Percentiles rank a stretch among this genome's conserved stretches.
Conservation (phyloP, 2,797 vertebrate genomes). For the Sparidentex hasta region DNA sequence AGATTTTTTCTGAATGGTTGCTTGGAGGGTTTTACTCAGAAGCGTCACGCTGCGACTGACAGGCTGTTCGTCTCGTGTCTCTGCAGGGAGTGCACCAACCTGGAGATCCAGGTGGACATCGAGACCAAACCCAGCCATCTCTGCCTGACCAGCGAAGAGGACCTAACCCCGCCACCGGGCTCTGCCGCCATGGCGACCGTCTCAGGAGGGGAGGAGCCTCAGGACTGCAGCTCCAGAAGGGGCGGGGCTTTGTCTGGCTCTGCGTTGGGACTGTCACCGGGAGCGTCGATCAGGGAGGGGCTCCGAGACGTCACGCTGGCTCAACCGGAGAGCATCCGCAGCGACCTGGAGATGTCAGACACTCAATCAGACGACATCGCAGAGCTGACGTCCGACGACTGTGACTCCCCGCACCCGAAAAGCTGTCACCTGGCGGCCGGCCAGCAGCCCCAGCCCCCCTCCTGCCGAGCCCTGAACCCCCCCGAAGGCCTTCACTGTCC, state of each 20-base stretch:
- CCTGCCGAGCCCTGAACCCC: slow-evolving; percentile 81
- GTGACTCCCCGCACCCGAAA: slow-evolving; percentile 91
- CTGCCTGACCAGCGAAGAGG: slow-evolving; percentile 94
- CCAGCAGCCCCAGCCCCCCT: slow-evolving; percentile 72
- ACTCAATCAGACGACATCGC: slow-evolving; percentile 97
- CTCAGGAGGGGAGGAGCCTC: slow-evolving; percentile 90
- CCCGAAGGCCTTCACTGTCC: slow-evolving; percentile 86
- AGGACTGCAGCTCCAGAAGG: slow-evolving; percentile 85
- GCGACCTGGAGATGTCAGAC: slow-evolving; percentile 98
- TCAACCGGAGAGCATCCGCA: slow-evolving; percentile 98
- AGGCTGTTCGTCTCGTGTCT: not conserved
- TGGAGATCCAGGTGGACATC: slow-evolving; percentile 99
- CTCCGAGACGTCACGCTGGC: slow-evolving; percentile 93
- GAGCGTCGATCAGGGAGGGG: slow-evolving; percentile 89
- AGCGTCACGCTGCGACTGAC: not conserved
- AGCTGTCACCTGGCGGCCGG: slow-evolving; percentile 65
- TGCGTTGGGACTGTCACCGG: slow-evolving; percentile 77
- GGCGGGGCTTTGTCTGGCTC: slow-evolving; percentile 86
- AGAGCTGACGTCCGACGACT: slow-evolving; percentile 96
- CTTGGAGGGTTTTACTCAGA: too few relatives aligned
- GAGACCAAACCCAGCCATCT: slow-evolving; percentile 98
- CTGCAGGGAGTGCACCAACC: slow-evolving; percentile 95
- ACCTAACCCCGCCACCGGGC: slow-evolving; percentile 81
- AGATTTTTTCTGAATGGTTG: too few relatives aligned
- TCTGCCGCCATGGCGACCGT: slow-evolving; percentile 80